Percentiles rank a stretch among this genome's conserved stretches.
Conservation (phyloP, 2,888 invertebrate species). For the Eubasilissa splendida region DNA sequence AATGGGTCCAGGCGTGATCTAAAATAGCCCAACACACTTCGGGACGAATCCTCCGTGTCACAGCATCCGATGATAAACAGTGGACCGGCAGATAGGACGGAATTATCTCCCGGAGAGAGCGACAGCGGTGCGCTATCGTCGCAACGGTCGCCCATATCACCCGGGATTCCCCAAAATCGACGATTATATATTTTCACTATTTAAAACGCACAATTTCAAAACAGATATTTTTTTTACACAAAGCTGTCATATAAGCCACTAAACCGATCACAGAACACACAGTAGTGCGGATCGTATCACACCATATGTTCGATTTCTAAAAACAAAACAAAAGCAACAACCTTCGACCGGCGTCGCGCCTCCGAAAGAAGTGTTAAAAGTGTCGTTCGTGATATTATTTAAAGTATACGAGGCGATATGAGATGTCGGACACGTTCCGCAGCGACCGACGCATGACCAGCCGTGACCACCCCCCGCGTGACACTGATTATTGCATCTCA, state of each 20-base stretch:
- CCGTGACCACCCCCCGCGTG: neutral
- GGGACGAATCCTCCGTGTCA: neutral
- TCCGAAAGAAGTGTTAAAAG: constrained; percentile 5
- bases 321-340: neutral
- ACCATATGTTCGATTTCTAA: constrained; percentile 3
- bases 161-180: too few species aligned
- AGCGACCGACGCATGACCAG: neutral
- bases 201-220: too few species aligned
- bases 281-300: neutral
- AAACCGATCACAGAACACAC: neutral
- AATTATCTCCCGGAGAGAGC: too few species aligned
- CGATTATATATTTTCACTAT: too few species aligned
- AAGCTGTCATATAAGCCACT: too few species aligned
- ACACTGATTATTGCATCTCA: constrained; percentile 1
- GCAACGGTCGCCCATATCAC: too few species aligned
- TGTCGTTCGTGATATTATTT: neutral
- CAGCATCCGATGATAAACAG: constrained; percentile 9
- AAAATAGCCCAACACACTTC: constrained; percentile 15
- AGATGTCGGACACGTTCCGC: too few species aligned
- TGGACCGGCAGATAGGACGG: neutral
- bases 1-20: neutral
- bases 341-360: constrained; percentile 1
- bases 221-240: too few species aligned
- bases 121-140: too few species aligned
- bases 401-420: neutral